Evolutionary conservation across 64 coral and sea anemone species (phyloP).

Genomic region (Porites lutea): DNA sequence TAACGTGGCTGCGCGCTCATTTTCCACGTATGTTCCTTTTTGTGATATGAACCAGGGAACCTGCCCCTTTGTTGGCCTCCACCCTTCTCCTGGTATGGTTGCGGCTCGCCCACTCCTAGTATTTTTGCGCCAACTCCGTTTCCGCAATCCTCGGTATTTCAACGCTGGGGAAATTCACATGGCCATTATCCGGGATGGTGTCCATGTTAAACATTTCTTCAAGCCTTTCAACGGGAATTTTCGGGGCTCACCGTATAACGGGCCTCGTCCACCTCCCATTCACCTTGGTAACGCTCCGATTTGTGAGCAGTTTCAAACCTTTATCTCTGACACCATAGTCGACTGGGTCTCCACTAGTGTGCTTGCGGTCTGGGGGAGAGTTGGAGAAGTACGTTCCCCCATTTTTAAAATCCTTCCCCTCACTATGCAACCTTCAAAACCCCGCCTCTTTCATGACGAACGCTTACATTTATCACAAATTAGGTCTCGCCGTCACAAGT

Average conservation of each 20-base stretch:
- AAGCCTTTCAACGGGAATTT: slow-evolving; percentile 30
- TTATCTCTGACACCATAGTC: slow-evolving; percentile 36
- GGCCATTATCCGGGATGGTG: slow-evolving; percentile 31
- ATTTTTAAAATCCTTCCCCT: not conserved
- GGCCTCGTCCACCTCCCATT: too few species aligned
- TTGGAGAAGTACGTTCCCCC: not conserved
- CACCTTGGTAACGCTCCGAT: too few species aligned
- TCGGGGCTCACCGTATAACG: not conserved
- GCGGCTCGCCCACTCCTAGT: not conserved
- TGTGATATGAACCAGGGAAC: slow-evolving; percentile 33
- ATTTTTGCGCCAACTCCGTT: not conserved
- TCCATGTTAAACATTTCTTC: slow-evolving; percentile 15
- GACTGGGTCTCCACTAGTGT: not conserved
- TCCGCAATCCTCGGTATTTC: not conserved
- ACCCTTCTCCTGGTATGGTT: slow-evolving; percentile 22
- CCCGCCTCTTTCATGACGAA: not conserved
- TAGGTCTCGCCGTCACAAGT: not conserved
- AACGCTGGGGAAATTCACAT: slow-evolving; percentile 37
- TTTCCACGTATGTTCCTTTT: not conserved
- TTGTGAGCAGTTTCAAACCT: slow-evolving; percentile 22
- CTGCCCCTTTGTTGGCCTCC: slow-evolving; percentile 69
- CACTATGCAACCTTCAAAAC: not conserved
- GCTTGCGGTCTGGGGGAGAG: not conserved
- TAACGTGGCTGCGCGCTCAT: not conserved
- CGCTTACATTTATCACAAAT: not conserved